These are phyloP conservation scores for Melolontha melolontha DNA, from an alignment of 2,888 invertebrate genomes.

Conservation along the genomic window DNA sequence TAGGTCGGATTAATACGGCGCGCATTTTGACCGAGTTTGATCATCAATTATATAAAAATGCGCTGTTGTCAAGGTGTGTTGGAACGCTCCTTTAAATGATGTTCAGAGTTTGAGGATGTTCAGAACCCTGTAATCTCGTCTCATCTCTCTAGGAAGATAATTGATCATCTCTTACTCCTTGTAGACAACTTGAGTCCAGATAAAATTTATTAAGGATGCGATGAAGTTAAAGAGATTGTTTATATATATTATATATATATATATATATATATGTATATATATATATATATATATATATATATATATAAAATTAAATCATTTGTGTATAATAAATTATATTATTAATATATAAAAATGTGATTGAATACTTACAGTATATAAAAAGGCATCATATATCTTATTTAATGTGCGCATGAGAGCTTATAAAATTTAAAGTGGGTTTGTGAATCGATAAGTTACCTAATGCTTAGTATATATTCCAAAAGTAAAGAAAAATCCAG, in stretches of 20 bases:
- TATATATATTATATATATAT: background rate
- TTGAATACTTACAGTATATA: too few species aligned
- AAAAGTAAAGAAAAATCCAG: too few species aligned
- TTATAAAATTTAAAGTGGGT: too few species aligned
- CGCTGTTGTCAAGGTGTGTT: conserved; percentile 35
- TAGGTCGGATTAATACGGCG: conserved; percentile 35
- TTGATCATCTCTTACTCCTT: conserved; percentile 36
- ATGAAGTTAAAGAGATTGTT: conserved; percentile 33
- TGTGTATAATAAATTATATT: too few species aligned
- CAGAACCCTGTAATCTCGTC: conserved; percentile 28
- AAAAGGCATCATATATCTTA: too few species aligned
- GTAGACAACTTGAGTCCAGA: conserved; percentile 37
- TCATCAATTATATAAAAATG: conserved; percentile 38
- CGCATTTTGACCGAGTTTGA: conserved; percentile 37
- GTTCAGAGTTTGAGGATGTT: conserved; percentile 35
- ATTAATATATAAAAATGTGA: too few species aligned
- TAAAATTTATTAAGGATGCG: conserved; percentile 36
- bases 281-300: too few species aligned
- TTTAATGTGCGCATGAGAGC: too few species aligned
- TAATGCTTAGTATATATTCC: too few species aligned
- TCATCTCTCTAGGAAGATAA: conserved; percentile 35
- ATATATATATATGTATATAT: too few species aligned
- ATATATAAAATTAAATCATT: too few species aligned
- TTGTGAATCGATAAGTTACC: too few species aligned
- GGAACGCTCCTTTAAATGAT: conserved; percentile 27